Evolutionary conservation across 2,113 vertebrate species (phyloP).

Genomic region (Pardalotus punctatus): DNA sequence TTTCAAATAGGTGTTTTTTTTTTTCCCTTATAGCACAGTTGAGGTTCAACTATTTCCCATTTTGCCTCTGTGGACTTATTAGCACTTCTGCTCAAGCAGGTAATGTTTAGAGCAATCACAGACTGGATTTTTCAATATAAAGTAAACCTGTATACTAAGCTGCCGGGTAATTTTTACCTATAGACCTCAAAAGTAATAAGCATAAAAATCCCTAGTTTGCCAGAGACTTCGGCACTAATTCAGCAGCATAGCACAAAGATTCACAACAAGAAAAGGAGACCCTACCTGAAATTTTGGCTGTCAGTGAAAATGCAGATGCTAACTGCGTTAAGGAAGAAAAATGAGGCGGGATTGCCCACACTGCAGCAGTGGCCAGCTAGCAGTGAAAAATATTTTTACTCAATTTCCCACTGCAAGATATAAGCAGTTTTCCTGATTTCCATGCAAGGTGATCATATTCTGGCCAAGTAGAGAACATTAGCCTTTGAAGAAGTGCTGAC

Average conservation of each 20-base stretch:
- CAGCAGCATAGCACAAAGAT: neutral
- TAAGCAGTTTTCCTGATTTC: neutral
- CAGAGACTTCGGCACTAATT: neutral
- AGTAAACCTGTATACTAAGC: neutral
- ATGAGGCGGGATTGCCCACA: neutral
- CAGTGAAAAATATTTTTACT: neutral
- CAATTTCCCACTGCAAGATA: neutral
- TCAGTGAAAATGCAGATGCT: conserved; percentile 45
- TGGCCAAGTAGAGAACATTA: neutral
- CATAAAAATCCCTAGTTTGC: neutral
- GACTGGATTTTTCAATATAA: neutral
- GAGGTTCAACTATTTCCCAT: neutral
- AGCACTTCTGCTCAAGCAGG: neutral
- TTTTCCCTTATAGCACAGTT: neutral
- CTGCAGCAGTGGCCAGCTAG: neutral
- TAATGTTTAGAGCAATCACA: neutral
- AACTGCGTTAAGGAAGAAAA: conserved; percentile 21
- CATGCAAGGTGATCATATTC: neutral
- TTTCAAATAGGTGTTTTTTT: neutral
- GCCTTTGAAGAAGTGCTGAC: neutral
- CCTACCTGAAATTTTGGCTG: conserved; percentile 28
- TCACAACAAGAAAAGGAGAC: conserved; percentile 16
- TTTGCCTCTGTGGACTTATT: neutral
- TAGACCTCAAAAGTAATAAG: neutral
- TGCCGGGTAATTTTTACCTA: neutral